Conservation (phyloP, 2,888 invertebrate species). For the Romanomermis culicivorax region DNA sequence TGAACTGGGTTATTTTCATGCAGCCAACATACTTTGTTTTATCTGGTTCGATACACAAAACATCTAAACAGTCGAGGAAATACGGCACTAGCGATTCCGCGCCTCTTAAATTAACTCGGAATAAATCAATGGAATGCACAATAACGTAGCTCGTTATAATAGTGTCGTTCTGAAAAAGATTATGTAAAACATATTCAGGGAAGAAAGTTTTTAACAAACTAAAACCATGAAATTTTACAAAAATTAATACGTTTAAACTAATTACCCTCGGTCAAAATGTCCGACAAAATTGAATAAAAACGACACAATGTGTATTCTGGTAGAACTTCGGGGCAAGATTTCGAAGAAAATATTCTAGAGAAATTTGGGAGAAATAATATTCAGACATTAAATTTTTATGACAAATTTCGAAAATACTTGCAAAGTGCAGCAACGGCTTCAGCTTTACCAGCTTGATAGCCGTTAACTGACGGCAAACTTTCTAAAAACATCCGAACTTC, state of each 20-base stretch:
- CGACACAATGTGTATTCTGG: not conserved
- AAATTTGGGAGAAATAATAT: too few relatives aligned
- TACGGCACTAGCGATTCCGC: constrained; percentile 71
- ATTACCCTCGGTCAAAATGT: not conserved
- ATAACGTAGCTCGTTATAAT: constrained; percentile 23
- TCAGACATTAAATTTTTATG: too few relatives aligned
- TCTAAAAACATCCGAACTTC: not conserved
- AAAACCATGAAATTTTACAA: too few relatives aligned
- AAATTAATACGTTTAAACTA: not conserved
- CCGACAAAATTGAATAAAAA: not conserved
- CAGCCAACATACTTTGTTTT: constrained; percentile 18
- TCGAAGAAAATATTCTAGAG: not conserved
- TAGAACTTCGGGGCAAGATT: not conserved
- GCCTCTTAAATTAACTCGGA: constrained; percentile 74
- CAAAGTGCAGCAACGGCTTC: constrained; percentile 86
- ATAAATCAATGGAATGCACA: constrained; percentile 42
- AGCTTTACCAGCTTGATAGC: constrained; percentile 48
- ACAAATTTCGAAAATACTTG: constrained; percentile 4
- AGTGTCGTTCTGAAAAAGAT: constrained; percentile 21
- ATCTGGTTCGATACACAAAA: constrained; percentile 52
- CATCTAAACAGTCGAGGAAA: constrained; percentile 66
- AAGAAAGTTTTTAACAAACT: not conserved
- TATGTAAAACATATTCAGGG: not conserved
- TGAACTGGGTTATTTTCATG: not conserved
- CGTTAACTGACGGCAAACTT: constrained; percentile 12